phyloP scores from a whole-genome alignment of 2,888 invertebrate genomes.

The Endotricha flammealis region DNA sequence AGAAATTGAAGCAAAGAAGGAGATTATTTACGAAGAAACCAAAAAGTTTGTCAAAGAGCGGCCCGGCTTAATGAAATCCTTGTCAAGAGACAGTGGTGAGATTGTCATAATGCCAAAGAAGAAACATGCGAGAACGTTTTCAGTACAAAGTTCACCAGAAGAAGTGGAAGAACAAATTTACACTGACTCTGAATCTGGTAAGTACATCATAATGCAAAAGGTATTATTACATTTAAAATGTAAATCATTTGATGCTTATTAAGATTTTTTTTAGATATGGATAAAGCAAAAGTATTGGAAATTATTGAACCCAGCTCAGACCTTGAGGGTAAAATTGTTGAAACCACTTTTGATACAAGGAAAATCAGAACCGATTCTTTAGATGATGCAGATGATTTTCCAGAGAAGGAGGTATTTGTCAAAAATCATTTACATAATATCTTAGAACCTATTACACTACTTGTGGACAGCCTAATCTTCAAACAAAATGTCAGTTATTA shows the following conservation, averaged over 20 bases:
- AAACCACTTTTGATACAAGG: constrained; percentile 63
- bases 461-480: background rate
- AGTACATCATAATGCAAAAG: constrained; percentile 1
- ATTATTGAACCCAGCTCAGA: constrained; percentile 73
- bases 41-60: constrained; percentile 52
- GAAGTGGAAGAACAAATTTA: constrained; percentile 76
- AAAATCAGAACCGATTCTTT: constrained; percentile 72
- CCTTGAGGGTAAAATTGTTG: constrained; percentile 50
- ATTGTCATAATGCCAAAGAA: constrained; percentile 69
- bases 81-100: constrained; percentile 69
- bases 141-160: constrained; percentile 74
- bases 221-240: background rate
- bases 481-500: too few species aligned
- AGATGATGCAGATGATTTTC: constrained; percentile 74
- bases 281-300: constrained; percentile 73
- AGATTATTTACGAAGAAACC: constrained; percentile 48
- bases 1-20: constrained; percentile 43
- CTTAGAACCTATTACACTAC: constrained; percentile 1
- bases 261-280: constrained; percentile 57
- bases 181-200: constrained; percentile 75
- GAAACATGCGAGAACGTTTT: constrained; percentile 67
- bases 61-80: constrained; percentile 64
- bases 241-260: background rate
- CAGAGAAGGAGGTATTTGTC: constrained; percentile 64
- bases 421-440: background rate